phyloP scores from a whole-genome alignment of 2,888 invertebrate species.

The Metacarcinus magister region DNA sequence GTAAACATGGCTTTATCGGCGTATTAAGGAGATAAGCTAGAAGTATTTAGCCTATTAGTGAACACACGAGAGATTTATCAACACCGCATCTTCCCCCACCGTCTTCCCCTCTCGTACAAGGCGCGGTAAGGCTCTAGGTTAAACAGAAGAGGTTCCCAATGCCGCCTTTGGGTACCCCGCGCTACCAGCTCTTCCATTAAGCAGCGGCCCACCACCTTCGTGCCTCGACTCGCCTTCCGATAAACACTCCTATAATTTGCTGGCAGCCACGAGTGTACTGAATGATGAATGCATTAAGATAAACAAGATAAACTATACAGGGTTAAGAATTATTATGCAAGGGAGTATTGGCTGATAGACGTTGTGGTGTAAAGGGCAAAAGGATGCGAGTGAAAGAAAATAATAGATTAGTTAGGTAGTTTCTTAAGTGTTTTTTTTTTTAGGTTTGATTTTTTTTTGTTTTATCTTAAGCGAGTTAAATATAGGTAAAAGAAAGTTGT shows the following conservation, averaged over 20 bases:
- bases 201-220: conserved; percentile 33
- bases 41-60: conserved; percentile 79
- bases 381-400: too few relatives aligned
- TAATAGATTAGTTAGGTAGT: too few relatives aligned
- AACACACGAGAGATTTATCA: conserved; percentile 74
- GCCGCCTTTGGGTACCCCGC: conserved; percentile 59
- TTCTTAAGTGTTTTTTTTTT: too few relatives aligned
- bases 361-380: too few relatives aligned
- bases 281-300: conserved; percentile 57
- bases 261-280: neutral
- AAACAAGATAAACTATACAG: neutral
- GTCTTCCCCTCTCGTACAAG: neutral
- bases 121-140: conserved; percentile 35
- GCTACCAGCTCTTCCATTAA: conserved; percentile 66
- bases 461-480: too few relatives aligned
- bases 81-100: conserved; percentile 41
- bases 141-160: neutral
- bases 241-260: conserved; percentile 61
- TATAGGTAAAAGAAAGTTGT: too few relatives aligned
- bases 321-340: neutral
- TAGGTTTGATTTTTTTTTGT: too few relatives aligned
- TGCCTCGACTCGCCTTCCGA: neutral
- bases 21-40: conserved; percentile 80
- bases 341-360: neutral
- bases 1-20: conserved; percentile 80